phyloP scores from a whole-genome alignment of 2,888 invertebrate species.

The Lamproptera curius region DNA sequence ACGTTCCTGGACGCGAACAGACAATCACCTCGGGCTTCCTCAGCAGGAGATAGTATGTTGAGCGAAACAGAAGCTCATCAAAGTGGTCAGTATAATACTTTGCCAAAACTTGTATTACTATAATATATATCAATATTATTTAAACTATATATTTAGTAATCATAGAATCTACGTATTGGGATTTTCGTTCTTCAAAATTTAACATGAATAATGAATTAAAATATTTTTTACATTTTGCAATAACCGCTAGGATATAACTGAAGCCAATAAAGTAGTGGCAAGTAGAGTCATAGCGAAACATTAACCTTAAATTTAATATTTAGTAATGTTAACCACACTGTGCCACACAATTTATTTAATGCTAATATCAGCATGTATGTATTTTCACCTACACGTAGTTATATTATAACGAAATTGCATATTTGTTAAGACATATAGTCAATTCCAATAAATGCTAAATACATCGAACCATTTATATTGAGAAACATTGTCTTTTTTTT shows the following conservation, averaged over 20 bases:
- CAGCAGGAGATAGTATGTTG: slow-evolving; percentile 66
- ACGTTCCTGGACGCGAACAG: slow-evolving; percentile 69
- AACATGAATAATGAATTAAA: no score
- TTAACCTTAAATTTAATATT: slow-evolving; percentile 67
- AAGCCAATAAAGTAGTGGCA: slow-evolving; percentile 70
- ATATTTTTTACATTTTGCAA: no score
- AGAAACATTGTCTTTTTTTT: slow-evolving; percentile 43
- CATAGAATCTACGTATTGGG: no score
- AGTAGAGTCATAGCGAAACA: slow-evolving; percentile 77
- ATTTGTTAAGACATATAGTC: neutral
- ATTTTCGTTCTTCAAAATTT: no score
- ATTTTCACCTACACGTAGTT: slow-evolving; percentile 29
- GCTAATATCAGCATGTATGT: slow-evolving; percentile 62
- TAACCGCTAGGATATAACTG: no score
- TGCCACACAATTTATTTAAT: slow-evolving; percentile 65
- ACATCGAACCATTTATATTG: slow-evolving; percentile 12
- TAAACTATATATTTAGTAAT: no score
- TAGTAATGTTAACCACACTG: slow-evolving; percentile 53
- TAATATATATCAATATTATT: no score
- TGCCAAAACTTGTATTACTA: no score
- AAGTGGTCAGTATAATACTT: slow-evolving; percentile 62
- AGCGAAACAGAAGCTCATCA: slow-evolving; percentile 74
- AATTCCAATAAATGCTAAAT: slow-evolving; percentile 24
- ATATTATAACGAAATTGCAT: slow-evolving; percentile 29
- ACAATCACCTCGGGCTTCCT: slow-evolving; percentile 68